phyloP scores from a whole-genome alignment of 2,888 invertebrate genomes.

The Ecliptopera silaceata region DNA sequence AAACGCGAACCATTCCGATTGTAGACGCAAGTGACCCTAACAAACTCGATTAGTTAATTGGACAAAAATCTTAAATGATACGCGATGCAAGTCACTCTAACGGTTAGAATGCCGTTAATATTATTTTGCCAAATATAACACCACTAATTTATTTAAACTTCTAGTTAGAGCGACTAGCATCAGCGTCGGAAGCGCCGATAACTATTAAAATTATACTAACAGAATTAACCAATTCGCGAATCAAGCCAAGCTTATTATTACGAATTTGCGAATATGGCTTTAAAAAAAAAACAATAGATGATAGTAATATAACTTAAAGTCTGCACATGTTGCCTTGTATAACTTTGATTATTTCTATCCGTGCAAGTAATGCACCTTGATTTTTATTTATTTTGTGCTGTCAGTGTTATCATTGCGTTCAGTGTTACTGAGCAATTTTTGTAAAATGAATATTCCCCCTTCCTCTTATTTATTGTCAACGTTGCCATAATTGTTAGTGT shows the following conservation, averaged over 20 bases:
- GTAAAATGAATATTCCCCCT: constrained; percentile 71
- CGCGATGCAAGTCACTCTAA: constrained; percentile 58
- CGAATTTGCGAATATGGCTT: constrained; percentile 77
- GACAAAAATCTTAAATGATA: constrained; percentile 32
- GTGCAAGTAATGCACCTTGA: constrained; percentile 66
- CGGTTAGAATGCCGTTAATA: constrained; percentile 10
- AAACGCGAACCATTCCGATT: constrained; percentile 89
- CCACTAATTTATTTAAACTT: constrained; percentile 33
- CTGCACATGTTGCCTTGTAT: constrained; percentile 83
- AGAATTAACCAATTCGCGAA: constrained; percentile 75
- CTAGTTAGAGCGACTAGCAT: constrained; percentile 52
- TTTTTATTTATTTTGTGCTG: constrained; percentile 71
- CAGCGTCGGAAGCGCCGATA: constrained; percentile 55
- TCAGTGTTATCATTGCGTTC: constrained; percentile 59
- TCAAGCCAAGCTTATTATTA: constrained; percentile 73
- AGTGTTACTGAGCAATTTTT: constrained; percentile 45
- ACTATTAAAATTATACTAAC: constrained; percentile 69
- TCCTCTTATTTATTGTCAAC: constrained; percentile 80
- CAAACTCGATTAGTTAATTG: constrained; percentile 17
- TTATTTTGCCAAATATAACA: constrained; percentile 11
- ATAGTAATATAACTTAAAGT: constrained; percentile 80
- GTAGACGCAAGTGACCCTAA: constrained; percentile 66
- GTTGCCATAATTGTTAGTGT: constrained; percentile 83
- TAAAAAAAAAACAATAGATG: constrained; percentile 69
- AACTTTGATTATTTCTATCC: constrained; percentile 71